These are phyloP conservation scores for Glaucomys volans DNA, from an alignment of 2,113 vertebrate genomes.

Conservation along the genomic window DNA sequence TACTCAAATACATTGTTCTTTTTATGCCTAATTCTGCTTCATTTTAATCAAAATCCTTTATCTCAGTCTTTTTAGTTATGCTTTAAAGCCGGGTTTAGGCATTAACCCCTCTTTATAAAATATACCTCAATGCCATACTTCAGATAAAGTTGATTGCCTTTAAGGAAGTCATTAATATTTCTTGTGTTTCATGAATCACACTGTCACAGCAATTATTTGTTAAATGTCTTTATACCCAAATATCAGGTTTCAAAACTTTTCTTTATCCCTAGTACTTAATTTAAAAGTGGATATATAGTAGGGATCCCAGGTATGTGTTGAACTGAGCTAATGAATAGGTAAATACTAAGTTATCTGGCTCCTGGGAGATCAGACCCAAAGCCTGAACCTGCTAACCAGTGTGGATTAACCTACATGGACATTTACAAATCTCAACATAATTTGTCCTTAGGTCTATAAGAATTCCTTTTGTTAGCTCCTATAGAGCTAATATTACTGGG, in stretches of 20 bases:
- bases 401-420: background rate
- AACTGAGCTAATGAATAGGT: background rate
- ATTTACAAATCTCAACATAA: constrained; percentile 11
- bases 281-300: background rate
- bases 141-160: background rate
- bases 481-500: background rate
- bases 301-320: background rate
- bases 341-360: background rate
- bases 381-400: background rate
- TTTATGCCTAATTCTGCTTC: background rate
- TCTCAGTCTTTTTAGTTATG: background rate
- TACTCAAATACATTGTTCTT: background rate
- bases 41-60: background rate
- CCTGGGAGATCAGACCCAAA: background rate
- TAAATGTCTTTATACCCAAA: background rate
- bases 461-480: background rate
- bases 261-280: background rate
- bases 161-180: background rate
- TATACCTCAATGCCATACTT: background rate
- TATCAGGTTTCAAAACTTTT: background rate
- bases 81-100: background rate
- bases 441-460: background rate
- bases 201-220: background rate
- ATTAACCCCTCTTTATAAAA: background rate
- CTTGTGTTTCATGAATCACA: background rate